Conservation (phyloP, 2,888 invertebrate species). For the Tetragonula carbonaria region DNA sequence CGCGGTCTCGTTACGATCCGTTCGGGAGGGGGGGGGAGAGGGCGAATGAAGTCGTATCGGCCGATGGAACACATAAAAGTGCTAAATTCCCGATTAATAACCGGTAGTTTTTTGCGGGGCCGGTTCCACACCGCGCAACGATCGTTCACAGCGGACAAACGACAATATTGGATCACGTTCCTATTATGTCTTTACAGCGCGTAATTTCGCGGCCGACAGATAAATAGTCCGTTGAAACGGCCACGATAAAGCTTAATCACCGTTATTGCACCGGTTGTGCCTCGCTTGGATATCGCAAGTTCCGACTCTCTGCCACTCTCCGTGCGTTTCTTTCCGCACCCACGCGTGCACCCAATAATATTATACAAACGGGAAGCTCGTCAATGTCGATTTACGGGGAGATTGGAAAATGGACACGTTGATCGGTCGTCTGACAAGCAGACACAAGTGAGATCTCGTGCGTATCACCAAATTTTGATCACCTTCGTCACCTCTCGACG, state of each 20-base stretch:
- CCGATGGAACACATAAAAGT: slow-evolving; percentile 43
- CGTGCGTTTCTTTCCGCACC: slow-evolving; percentile 17
- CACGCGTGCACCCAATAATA: slow-evolving; percentile 36
- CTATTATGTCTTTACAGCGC: slow-evolving; percentile 67
- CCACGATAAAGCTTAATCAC: slow-evolving; percentile 68
- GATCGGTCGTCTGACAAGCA: too few relatives aligned
- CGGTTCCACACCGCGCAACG: slow-evolving; percentile 29
- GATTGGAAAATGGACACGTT: slow-evolving; percentile 38
- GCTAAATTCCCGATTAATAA: slow-evolving; percentile 56
- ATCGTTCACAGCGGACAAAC: slow-evolving; percentile 25
- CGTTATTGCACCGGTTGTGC: slow-evolving; percentile 63
- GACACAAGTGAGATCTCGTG: too few relatives aligned
- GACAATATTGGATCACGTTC: slow-evolving; percentile 61
- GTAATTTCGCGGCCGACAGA: slow-evolving; percentile 64
- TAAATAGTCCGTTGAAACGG: slow-evolving; percentile 60
- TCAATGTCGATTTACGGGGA: slow-evolving; percentile 29
- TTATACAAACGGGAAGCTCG: slow-evolving; percentile 21
- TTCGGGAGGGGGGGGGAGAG: not conserved
- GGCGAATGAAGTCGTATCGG: slow-evolving; percentile 50
- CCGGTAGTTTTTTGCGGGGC: slow-evolving; percentile 41
- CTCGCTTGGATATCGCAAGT: slow-evolving; percentile 49
- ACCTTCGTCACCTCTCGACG: too few relatives aligned
- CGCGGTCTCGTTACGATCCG: not conserved
- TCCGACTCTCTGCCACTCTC: not conserved
- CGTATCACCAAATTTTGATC: not conserved